phyloP scores from a whole-genome alignment of 2,797 vertebrate genomes.

The Mormyrops attenuatus region DNA sequence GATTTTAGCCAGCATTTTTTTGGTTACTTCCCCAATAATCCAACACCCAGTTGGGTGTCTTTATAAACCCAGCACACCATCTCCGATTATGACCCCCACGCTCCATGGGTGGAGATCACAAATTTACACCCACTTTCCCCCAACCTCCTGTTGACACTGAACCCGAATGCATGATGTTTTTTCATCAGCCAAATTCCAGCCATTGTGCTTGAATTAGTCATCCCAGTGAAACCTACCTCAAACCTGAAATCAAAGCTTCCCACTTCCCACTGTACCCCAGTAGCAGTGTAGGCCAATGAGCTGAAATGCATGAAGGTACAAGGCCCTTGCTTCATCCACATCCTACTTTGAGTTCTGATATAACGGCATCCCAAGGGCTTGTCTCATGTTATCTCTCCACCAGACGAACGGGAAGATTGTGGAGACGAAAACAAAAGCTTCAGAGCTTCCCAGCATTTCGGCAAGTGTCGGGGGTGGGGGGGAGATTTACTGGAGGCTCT shows the following conservation, averaged over 20 bases:
- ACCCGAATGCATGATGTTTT: not conserved
- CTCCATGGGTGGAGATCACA: no score
- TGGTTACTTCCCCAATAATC: not conserved
- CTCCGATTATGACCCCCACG: not conserved
- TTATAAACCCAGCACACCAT: not conserved
- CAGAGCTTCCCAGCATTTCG: not conserved
- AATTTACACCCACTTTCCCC: not conserved
- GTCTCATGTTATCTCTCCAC: not conserved
- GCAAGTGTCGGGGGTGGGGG: not conserved
- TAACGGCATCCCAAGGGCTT: conserved; percentile 11
- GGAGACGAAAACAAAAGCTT: not conserved
- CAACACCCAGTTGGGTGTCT: not conserved
- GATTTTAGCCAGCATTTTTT: not conserved
- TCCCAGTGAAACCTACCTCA: not conserved
- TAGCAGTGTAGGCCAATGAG: not conserved
- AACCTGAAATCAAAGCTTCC: not conserved
- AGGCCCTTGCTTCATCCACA: not conserved
- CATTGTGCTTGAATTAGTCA: not conserved
- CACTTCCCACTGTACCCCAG: not conserved
- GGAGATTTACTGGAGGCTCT: not conserved
- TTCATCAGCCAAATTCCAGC: not conserved
- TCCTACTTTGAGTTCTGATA: conserved; percentile 13
- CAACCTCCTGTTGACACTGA: not conserved
- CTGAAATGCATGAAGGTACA: not conserved
- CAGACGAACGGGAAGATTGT: not conserved